Evolutionary conservation across 2,888 invertebrate genomes (phyloP).

Genomic region (Perithous albicinctus): DNA sequence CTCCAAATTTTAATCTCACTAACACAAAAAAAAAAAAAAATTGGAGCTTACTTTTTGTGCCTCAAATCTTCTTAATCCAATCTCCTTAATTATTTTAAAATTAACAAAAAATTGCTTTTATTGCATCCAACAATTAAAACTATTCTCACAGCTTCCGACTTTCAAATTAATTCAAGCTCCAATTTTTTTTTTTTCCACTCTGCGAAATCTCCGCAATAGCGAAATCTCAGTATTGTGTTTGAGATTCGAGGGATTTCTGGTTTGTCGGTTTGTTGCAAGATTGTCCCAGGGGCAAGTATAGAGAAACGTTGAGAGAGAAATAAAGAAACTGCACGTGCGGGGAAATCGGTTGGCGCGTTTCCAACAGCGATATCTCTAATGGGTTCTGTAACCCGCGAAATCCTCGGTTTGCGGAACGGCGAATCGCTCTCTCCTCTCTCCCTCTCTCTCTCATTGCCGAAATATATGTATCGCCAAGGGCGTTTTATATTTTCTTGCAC

Average conservation of each 20-base stretch:
- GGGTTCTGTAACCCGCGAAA: slow-evolving; percentile 57
- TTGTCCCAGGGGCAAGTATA: slow-evolving; percentile 19
- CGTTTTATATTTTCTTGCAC: slow-evolving; percentile 11
- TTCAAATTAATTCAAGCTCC: not conserved
- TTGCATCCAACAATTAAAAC: too few relatives aligned
- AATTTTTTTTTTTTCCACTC: not conserved
- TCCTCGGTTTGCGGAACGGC: not conserved
- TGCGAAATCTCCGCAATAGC: not conserved
- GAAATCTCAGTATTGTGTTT: slow-evolving; percentile 14
- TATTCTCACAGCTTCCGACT: too few relatives aligned
- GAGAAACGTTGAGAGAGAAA: slow-evolving; percentile 19
- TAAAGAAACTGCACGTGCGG: slow-evolving; percentile 39
- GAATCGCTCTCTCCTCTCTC: too few relatives aligned
- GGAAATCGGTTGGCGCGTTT: slow-evolving; percentile 63
- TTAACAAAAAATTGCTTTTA: not conserved
- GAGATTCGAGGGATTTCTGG: slow-evolving; percentile 3
- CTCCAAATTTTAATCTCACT: too few relatives aligned
- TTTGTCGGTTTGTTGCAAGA: slow-evolving; percentile 13
- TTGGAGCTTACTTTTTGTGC: too few relatives aligned
- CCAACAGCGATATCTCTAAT: slow-evolving; percentile 69
- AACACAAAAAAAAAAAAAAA: too few relatives aligned
- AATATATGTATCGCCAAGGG: slow-evolving; percentile 26
- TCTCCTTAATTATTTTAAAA: not conserved
- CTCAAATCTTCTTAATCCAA: not conserved
- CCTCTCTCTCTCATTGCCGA: slow-evolving; percentile 15